Evolutionary conservation across 2,797 vertebrate genomes (phyloP).

Genomic region (Hydrocynus forskahlii): DNA sequence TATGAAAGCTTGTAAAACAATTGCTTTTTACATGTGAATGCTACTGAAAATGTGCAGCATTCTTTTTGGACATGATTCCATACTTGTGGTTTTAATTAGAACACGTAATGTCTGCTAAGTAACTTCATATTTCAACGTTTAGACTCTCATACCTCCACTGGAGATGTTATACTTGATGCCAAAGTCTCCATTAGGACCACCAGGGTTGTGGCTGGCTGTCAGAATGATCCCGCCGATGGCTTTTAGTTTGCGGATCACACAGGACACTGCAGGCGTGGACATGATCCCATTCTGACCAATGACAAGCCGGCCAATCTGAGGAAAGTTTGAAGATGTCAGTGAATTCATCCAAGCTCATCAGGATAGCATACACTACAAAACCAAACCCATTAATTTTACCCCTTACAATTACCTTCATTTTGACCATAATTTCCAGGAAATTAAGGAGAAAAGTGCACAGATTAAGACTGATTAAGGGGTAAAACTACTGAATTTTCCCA

Average conservation of each 20-base stretch:
- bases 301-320: slow-evolving; percentile 89
- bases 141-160: slow-evolving; percentile 86
- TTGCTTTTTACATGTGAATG: no score
- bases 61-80: no score
- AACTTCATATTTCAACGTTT: not conserved
- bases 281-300: slow-evolving; percentile 97
- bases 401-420: no score
- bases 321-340: slow-evolving; percentile 8
- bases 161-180: slow-evolving; percentile 97
- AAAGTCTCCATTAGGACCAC: slow-evolving; percentile 94
- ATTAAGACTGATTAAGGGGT: no score
- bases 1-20: no score
- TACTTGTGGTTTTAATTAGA: not conserved
- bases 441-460: no score
- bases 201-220: slow-evolving; percentile 97
- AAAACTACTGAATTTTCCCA: no score
- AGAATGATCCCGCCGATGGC: slow-evolving; percentile 96
- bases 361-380: no score
- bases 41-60: no score
- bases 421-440: no score
- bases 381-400: no score
- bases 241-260: slow-evolving; percentile 94
- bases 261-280: slow-evolving; percentile 96
- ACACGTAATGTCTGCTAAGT: not conserved
- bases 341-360: slow-evolving; percentile 23